Evolutionary conservation across 2,797 vertebrate genomes (phyloP).

Genomic region (Pelodytes ibericus): DNA sequence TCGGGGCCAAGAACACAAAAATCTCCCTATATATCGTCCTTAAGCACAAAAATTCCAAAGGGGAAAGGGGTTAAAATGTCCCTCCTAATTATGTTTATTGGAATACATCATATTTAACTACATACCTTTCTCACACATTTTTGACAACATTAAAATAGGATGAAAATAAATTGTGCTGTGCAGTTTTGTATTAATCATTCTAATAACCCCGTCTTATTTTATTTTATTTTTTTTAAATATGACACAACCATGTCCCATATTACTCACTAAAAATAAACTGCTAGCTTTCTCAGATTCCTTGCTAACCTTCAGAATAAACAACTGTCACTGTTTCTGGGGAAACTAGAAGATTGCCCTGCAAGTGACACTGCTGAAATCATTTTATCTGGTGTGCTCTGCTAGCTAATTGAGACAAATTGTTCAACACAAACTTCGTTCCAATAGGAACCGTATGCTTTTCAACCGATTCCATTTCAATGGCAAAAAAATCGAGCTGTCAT

Average conservation of each 20-base stretch:
- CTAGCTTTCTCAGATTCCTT: constrained; percentile 30
- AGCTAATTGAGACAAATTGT: constrained; percentile 43
- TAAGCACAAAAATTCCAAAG: too few relatives aligned
- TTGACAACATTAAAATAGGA: not conserved
- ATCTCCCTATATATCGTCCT: too few relatives aligned
- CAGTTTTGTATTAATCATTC: not conserved
- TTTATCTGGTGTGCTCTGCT: constrained; percentile 13
- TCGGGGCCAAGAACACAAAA: too few relatives aligned
- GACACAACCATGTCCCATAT: constrained; percentile 5
- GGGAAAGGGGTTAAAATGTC: too few relatives aligned
- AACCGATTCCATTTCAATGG: constrained; percentile 1
- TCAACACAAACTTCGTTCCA: constrained; percentile 11
- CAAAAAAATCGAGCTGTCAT: constrained; percentile 17
- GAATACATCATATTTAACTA: not conserved
- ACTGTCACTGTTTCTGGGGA: constrained; percentile 32
- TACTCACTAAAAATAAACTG: constrained; percentile 30
- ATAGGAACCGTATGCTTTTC: constrained; percentile 11
- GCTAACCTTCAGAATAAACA: constrained; percentile 37
- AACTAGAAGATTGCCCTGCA: constrained; percentile 24
- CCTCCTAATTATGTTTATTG: too few relatives aligned
- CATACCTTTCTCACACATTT: not conserved
- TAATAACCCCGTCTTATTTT: not conserved
- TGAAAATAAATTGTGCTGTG: not conserved
- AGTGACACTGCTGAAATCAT: constrained; percentile 38
- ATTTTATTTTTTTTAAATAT: too few relatives aligned